Percentiles rank a stretch among this genome's conserved stretches.
phyloP scores from a whole-genome alignment of 2,113 vertebrate genomes.

The Brevimyrus niger region DNA sequence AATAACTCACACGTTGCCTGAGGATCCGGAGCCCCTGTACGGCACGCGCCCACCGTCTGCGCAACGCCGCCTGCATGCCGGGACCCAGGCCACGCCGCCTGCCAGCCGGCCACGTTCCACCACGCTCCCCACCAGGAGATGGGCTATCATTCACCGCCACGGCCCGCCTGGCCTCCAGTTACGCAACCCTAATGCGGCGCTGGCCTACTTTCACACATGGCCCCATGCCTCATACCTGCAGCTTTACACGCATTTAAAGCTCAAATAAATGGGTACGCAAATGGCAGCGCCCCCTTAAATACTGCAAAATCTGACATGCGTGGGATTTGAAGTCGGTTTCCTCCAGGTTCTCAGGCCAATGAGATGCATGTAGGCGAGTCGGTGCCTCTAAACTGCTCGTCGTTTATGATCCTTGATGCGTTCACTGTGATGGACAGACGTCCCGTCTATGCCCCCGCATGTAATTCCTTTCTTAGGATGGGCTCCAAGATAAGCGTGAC shows the following conservation, averaged over 20 bases:
- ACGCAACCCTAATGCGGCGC: constrained; percentile 72
- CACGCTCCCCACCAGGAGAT: background rate
- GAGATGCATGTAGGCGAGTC: background rate
- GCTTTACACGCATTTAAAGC: constrained; percentile 29
- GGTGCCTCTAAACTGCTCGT: background rate
- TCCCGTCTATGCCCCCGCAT: background rate
- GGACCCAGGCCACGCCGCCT: constrained; percentile 17
- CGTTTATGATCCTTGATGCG: background rate
- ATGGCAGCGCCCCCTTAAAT: background rate
- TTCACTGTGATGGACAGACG: background rate
- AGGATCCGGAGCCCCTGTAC: constrained; percentile 64
- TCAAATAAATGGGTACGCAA: background rate
- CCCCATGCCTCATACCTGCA: constrained; percentile 53
- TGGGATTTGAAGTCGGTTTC: background rate
- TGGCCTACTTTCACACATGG: constrained; percentile 70
- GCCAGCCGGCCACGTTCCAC: background rate
- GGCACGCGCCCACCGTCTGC: constrained; percentile 64
- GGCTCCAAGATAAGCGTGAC: background rate
- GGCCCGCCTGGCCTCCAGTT: constrained; percentile 50
- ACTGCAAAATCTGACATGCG: background rate
- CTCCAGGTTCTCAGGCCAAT: background rate
- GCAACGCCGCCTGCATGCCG: constrained; percentile 67
- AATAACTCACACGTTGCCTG: constrained; percentile 66
- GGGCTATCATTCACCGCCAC: background rate
- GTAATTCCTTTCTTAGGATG: background rate